Conservation (phyloP, 2,797 vertebrate genomes). For the Manis pentadactyla region DNA sequence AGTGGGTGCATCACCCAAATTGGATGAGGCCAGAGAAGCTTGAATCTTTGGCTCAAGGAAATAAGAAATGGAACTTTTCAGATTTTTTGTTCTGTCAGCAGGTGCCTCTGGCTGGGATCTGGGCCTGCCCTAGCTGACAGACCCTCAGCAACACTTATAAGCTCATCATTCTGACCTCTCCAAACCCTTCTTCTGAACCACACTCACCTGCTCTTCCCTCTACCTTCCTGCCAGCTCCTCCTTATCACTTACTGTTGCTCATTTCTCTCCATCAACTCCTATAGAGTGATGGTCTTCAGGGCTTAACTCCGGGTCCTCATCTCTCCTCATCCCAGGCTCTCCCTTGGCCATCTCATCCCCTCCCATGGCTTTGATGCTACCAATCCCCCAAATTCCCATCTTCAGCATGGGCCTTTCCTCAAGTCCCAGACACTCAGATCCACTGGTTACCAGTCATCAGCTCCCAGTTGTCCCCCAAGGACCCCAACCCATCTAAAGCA, state of each 20-base stretch:
- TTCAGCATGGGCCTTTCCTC: neutral
- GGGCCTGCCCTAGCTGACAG: neutral
- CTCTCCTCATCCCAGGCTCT: neutral
- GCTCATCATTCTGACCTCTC: neutral
- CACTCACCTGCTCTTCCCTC: neutral
- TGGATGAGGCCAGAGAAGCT: neutral
- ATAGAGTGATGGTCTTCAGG: neutral
- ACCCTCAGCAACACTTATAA: neutral
- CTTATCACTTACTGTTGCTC: neutral
- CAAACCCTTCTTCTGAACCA: neutral
- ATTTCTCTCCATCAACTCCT: slow-evolving; percentile 16
- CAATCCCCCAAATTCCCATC: neutral
- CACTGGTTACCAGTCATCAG: neutral
- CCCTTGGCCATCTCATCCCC: neutral
- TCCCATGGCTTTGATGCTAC: neutral
- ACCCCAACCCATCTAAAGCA: neutral
- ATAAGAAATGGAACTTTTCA: slow-evolving; percentile 33
- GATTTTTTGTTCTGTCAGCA: neutral
- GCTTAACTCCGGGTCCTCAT: neutral
- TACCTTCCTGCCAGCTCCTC: neutral
- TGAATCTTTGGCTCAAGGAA: slow-evolving; percentile 19
- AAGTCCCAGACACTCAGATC: neutral
- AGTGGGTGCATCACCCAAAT: neutral
- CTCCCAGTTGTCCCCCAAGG: neutral
- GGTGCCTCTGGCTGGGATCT: neutral